Conservation (phyloP, 2,797 vertebrate genomes). For the Lepilemur ruficaudatus region DNA sequence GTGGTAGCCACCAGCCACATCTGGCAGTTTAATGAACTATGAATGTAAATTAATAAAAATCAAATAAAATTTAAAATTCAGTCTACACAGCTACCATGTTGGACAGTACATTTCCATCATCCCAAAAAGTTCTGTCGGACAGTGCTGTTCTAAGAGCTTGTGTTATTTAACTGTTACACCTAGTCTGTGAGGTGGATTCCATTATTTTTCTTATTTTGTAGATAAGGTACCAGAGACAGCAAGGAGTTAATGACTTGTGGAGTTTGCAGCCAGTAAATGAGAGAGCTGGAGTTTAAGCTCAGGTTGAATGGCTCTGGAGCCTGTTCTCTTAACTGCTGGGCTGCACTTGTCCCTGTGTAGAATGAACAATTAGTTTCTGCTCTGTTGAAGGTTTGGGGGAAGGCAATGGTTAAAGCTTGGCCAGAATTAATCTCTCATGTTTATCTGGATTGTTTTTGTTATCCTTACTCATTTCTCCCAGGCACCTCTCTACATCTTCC, state of each 20-base stretch:
- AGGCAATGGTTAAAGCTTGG: not conserved
- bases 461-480: not conserved
- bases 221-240: not conserved
- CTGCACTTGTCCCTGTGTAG: not conserved
- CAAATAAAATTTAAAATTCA: not conserved
- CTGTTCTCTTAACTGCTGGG: not conserved
- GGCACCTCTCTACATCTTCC: not conserved
- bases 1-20: not conserved
- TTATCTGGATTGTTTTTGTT: constrained; percentile 2
- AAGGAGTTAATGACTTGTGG: not conserved
- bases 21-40: not conserved
- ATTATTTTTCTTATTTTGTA: not conserved
- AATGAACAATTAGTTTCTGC: not conserved
- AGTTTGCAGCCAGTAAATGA: not conserved
- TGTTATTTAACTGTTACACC: not conserved
- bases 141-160: not conserved
- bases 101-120: not conserved
- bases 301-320: not conserved
- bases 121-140: not conserved
- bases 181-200: not conserved
- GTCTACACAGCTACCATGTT: not conserved
- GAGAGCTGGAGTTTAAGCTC: not conserved
- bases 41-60: not conserved
- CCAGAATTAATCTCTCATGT: not conserved
- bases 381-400: not conserved